Conservation (phyloP, 2,113 vertebrate species). For the Micromys minutus region DNA sequence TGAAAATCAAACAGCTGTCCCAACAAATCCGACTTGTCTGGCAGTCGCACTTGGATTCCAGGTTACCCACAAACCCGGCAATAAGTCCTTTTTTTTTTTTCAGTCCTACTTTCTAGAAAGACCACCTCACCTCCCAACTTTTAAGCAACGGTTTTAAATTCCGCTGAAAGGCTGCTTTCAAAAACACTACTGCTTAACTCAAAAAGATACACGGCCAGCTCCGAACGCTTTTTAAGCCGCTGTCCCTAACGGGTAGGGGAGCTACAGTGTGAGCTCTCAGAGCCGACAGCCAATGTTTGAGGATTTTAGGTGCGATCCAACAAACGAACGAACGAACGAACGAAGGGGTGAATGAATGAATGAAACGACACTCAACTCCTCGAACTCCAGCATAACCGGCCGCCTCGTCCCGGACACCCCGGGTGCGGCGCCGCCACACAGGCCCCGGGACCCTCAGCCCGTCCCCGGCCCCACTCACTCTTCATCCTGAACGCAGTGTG, state of each 20-base stretch:
- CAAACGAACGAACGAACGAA: background rate
- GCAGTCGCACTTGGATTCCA: no score
- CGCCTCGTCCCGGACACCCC: no score
- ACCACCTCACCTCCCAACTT: background rate
- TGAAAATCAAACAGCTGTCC: background rate
- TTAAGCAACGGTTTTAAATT: background rate
- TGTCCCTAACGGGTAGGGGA: background rate
- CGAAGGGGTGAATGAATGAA: background rate
- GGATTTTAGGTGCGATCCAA: background rate
- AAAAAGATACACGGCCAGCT: background rate
- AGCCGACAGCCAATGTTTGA: background rate
- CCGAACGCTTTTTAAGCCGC: background rate
- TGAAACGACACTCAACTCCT: background rate
- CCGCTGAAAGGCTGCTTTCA: background rate
- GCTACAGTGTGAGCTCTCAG: background rate
- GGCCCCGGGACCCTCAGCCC: background rate
- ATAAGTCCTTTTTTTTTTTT: background rate
- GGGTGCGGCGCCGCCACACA: background rate
- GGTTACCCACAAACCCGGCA: background rate
- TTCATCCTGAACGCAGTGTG: conserved; percentile 70
- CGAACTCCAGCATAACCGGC: background rate
- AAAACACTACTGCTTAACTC: background rate
- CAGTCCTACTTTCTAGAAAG: background rate
- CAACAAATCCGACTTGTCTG: background rate
- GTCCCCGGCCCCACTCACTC: conserved; percentile 78